phyloP scores from a whole-genome alignment of 2,113 vertebrate species.

The Rhinoderma darwinii region DNA sequence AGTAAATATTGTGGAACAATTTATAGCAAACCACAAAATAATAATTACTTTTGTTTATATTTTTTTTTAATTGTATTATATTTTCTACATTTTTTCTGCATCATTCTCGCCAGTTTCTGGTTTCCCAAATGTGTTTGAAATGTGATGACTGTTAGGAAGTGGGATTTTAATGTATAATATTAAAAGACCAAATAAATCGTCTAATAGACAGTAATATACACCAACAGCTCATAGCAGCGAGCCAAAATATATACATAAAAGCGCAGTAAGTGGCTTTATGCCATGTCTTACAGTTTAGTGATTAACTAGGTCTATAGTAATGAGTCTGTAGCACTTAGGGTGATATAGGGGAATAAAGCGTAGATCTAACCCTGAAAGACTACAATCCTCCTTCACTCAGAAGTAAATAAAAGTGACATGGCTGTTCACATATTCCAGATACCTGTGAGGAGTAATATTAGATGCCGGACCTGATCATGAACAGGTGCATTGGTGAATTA shows the following conservation, averaged over 20 bases:
- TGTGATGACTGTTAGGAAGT: neutral
- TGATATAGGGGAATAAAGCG: neutral
- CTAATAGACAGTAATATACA: neutral
- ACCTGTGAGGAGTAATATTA: no score
- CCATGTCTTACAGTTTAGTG: neutral
- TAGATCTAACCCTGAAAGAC: neutral
- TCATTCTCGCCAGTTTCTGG: neutral
- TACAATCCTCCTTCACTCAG: neutral
- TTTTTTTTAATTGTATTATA: neutral
- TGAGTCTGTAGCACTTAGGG: neutral
- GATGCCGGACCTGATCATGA: no score
- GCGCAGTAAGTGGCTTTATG: neutral
- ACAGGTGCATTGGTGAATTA: no score
- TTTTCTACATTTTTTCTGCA: neutral
- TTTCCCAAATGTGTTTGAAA: neutral
- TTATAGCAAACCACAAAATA: neutral
- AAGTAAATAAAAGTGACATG: neutral
- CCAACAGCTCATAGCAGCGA: neutral
- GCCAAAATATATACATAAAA: conserved; percentile 18
- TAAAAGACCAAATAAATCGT: conserved; percentile 16
- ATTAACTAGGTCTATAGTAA: neutral
- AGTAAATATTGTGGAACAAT: neutral
- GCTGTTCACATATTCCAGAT: no score
- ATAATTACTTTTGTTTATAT: neutral
- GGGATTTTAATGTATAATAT: neutral